Evolutionary conservation across 2,888 invertebrate species (phyloP).

Genomic region (Phalera bucephala): DNA sequence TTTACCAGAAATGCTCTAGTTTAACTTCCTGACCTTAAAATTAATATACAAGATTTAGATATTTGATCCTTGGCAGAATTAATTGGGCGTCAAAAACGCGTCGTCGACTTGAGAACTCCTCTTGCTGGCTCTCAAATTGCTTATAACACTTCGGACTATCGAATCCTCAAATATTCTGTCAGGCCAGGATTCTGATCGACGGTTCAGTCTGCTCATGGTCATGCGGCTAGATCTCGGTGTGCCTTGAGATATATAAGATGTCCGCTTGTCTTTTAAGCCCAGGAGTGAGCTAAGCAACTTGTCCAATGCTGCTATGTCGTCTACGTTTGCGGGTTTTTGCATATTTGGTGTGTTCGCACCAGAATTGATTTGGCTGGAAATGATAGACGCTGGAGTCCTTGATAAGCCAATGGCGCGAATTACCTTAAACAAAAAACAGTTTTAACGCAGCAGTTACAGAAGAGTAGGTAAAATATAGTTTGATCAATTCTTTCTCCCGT

Average conservation of each 20-base stretch:
- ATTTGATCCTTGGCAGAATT: too few relatives aligned
- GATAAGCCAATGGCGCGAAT: slow-evolving; percentile 63
- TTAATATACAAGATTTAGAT: too few relatives aligned
- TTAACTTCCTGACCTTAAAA: too few relatives aligned
- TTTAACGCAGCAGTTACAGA: slow-evolving; percentile 1
- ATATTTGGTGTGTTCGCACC: slow-evolving; percentile 51
- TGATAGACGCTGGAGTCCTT: slow-evolving; percentile 50
- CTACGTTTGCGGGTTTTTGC: slow-evolving; percentile 61
- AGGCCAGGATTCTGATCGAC: slow-evolving; percentile 68
- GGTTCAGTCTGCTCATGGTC: slow-evolving; percentile 42
- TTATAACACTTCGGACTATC: slow-evolving; percentile 65
- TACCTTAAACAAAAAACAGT: too few relatives aligned
- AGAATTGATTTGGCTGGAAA: slow-evolving; percentile 57
- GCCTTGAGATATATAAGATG: slow-evolving; percentile 60
- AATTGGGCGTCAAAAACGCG: slow-evolving; percentile 68
- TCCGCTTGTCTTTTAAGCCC: slow-evolving; percentile 66
- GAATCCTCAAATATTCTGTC: slow-evolving; percentile 71
- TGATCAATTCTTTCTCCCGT: too few relatives aligned
- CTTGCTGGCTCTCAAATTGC: slow-evolving; percentile 57
- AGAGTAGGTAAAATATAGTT: background rate
- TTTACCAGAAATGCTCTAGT: too few relatives aligned
- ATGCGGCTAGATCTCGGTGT: slow-evolving; percentile 64
- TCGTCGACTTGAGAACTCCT: slow-evolving; percentile 62
- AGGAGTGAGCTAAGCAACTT: slow-evolving; percentile 84
- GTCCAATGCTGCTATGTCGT: slow-evolving; percentile 85